Evolutionary conservation across 2,888 invertebrate species (phyloP).

Genomic region (Nephrocerus scutellatus): DNA sequence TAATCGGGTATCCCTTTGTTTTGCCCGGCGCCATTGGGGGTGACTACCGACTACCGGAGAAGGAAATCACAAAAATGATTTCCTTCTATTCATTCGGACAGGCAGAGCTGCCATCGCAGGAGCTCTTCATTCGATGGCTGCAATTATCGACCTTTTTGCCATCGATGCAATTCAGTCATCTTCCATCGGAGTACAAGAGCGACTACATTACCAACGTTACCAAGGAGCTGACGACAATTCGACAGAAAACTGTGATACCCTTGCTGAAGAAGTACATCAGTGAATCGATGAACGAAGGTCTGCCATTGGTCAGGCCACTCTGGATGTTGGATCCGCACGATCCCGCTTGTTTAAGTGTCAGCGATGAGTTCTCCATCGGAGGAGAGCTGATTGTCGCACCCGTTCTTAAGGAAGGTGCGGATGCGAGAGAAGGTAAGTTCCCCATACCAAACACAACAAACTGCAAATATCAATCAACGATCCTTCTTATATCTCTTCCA

Average conservation of each 20-base stretch:
- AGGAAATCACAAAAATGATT: slow-evolving; percentile 44
- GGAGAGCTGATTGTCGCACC: slow-evolving; percentile 88
- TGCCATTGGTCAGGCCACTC: slow-evolving; percentile 78
- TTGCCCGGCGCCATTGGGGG: slow-evolving; percentile 93
- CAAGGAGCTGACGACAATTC: slow-evolving; percentile 63
- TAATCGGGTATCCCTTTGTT: slow-evolving; percentile 87
- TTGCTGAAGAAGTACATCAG: slow-evolving; percentile 68
- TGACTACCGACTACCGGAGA: slow-evolving; percentile 63
- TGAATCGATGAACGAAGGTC: slow-evolving; percentile 71
- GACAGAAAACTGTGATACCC: slow-evolving; percentile 70
- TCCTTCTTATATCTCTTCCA: slow-evolving; percentile 32
- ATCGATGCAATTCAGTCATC: slow-evolving; percentile 81
- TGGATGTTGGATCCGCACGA: slow-evolving; percentile 85
- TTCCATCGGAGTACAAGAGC: slow-evolving; percentile 83
- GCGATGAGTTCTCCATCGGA: slow-evolving; percentile 84
- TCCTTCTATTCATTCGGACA: slow-evolving; percentile 52
- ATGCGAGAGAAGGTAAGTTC: slow-evolving; percentile 59
- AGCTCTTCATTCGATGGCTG: slow-evolving; percentile 84
- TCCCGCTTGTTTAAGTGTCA: slow-evolving; percentile 65
- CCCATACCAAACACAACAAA: not conserved
- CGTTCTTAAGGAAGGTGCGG: slow-evolving; percentile 62
- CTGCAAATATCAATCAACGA: not conserved
- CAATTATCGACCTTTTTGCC: slow-evolving; percentile 87
- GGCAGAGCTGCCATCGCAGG: slow-evolving; percentile 64
- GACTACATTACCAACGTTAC: slow-evolving; percentile 70